These are phyloP conservation scores for Apomyelois bistriatella DNA, from an alignment of 2,888 invertebrate species.

Conservation along the genomic window DNA sequence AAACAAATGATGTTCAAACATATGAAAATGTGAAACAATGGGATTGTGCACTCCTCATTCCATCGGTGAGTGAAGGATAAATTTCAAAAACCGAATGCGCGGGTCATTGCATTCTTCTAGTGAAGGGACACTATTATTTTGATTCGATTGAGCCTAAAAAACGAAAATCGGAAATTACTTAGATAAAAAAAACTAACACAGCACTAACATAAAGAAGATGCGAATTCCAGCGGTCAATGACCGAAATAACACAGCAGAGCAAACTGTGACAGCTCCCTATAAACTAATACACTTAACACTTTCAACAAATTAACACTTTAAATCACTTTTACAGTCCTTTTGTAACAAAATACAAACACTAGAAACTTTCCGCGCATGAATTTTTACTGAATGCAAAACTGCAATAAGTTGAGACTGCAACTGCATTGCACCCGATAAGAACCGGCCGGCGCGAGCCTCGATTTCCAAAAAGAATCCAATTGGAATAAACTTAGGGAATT, in stretches of 20 bases:
- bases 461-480: slow-evolving; percentile 74
- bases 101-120: slow-evolving; percentile 69
- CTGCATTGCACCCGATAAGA: slow-evolving; percentile 79
- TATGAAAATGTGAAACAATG: slow-evolving; percentile 78
- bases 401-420: slow-evolving; percentile 80
- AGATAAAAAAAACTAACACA: slow-evolving; percentile 54
- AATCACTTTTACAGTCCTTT: slow-evolving; percentile 61
- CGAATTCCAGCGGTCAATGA: slow-evolving; percentile 79
- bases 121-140: slow-evolving; percentile 60
- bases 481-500: slow-evolving; percentile 55
- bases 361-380: slow-evolving; percentile 75
- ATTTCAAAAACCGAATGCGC: slow-evolving; percentile 76
- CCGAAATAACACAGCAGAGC: slow-evolving; percentile 76
- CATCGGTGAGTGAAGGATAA: slow-evolving; percentile 71
- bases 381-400: slow-evolving; percentile 76
- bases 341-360: slow-evolving; percentile 53
- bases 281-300: slow-evolving; percentile 68
- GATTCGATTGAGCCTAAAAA: slow-evolving; percentile 54
- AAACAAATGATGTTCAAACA: slow-evolving; percentile 80
- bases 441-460: slow-evolving; percentile 78
- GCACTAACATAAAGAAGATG: slow-evolving; percentile 66
- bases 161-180: slow-evolving; percentile 54
- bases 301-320: slow-evolving; percentile 62
- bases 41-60: slow-evolving; percentile 78
- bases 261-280: slow-evolving; percentile 64